phyloP scores from a whole-genome alignment of 2,888 invertebrate genomes.

The Pachymerium ferrugineum region DNA sequence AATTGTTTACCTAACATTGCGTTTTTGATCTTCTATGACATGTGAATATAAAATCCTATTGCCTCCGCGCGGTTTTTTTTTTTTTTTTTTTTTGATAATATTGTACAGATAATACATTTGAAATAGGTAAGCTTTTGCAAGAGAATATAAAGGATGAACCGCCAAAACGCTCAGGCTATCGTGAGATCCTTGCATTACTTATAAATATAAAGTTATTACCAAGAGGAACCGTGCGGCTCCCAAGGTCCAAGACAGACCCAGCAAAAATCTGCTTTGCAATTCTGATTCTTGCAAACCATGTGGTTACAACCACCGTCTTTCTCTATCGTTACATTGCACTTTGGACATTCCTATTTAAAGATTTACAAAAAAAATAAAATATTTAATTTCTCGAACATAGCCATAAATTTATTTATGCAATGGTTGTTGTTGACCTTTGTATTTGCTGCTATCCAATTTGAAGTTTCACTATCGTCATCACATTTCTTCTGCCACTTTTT shows the following conservation, averaged over 20 bases:
- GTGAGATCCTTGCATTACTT: no score
- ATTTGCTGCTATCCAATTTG: constrained; percentile 98
- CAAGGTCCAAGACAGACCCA: constrained; percentile 99
- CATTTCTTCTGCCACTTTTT: constrained; percentile 98
- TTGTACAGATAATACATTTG: no score
- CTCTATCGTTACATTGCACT: constrained; percentile 94
- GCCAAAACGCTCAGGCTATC: no score
- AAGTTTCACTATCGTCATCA: constrained; percentile 97
- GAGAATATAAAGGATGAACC: no score
- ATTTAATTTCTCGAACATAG: background rate
- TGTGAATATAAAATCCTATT: no score
- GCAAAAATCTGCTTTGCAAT: constrained; percentile 96
- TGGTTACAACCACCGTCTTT: constrained; percentile 99
- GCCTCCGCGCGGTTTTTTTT: background rate
- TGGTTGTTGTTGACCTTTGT: constrained; percentile 62
- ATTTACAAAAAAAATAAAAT: background rate
- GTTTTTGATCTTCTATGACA: no score
- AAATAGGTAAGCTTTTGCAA: no score
- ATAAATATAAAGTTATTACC: constrained; percentile 60
- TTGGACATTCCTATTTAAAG: constrained; percentile 75
- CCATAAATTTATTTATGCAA: background rate
- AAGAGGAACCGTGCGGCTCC: constrained; percentile 97
- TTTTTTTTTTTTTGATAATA: no score
- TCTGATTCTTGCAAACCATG: constrained; percentile 98
- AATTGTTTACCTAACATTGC: no score